Conservation (phyloP, 1,140 invertebrate species). For the Drosophila melanogaster region Release_6_plus_ISO1_MT NT_033777.3:17338501-17339000, state of each 20-base stretch:
- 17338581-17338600: no score
- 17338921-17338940: conserved; percentile 69
- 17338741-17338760: neutral
- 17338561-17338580: no score
- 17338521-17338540: no score
- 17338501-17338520: neutral
- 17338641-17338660: no score
- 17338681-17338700: no score
- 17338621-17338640: no score
- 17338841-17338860: conserved; percentile 54
- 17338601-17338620: no score
- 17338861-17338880: conserved; percentile 44
- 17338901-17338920: conserved; percentile 69
- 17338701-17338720: no score
- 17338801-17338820: conserved; percentile 49
- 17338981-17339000: conserved; percentile 4
- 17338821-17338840: conserved; percentile 56
- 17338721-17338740: no score
- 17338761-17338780: conserved; percentile 7
- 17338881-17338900: conserved; percentile 65
- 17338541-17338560: no score
- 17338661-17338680: no score
- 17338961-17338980: conserved; percentile 8
- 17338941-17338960: conserved; percentile 58
- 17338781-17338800: conserved; percentile 51